A percentile compares a stretch with the other conserved stretches of the same genome.
Evolutionary conservation across 2,888 invertebrate genomes (phyloP).

Genomic region (Athripsodes cinereus): DNA sequence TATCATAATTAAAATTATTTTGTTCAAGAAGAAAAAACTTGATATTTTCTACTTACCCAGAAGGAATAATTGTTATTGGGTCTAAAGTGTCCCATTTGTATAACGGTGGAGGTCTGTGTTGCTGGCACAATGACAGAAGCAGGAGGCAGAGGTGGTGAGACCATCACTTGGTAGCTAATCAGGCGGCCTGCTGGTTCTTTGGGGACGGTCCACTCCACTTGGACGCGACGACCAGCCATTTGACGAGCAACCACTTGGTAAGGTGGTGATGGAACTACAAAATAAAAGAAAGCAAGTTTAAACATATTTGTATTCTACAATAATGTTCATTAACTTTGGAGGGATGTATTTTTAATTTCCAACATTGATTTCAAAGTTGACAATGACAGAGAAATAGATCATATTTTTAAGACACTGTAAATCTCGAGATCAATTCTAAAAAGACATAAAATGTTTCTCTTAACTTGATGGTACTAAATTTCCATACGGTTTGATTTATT

Average conservation of each 20-base stretch:
- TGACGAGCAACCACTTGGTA: constrained; percentile 58
- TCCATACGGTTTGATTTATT: too few species aligned
- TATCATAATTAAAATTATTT: too few species aligned
- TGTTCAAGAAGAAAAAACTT: too few species aligned
- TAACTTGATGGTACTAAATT: not conserved
- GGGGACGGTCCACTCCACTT: constrained; percentile 66
- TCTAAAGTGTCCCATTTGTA: constrained; percentile 49
- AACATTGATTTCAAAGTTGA: too few species aligned
- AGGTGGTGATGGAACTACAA: constrained; percentile 63
- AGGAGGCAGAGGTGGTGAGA: constrained; percentile 59
- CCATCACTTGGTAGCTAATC: constrained; percentile 56
- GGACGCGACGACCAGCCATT: constrained; percentile 55
- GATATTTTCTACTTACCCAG: constrained; percentile 49
- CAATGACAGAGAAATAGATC: too few species aligned
- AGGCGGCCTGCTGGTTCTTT: constrained; percentile 56
- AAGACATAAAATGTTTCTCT: not conserved
- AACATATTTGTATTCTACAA: not conserved
- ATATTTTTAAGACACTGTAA: too few species aligned
- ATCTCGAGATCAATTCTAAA: too few species aligned
- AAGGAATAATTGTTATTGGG: constrained; percentile 59
- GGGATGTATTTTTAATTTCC: too few species aligned
- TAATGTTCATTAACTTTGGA: too few species aligned
- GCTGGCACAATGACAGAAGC: constrained; percentile 41
- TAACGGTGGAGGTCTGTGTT: constrained; percentile 46
- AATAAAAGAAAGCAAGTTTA: not conserved